These are phyloP conservation scores for Corythaixoides concolor DNA, from an alignment of 2,113 vertebrate genomes.

Conservation along the genomic window DNA sequence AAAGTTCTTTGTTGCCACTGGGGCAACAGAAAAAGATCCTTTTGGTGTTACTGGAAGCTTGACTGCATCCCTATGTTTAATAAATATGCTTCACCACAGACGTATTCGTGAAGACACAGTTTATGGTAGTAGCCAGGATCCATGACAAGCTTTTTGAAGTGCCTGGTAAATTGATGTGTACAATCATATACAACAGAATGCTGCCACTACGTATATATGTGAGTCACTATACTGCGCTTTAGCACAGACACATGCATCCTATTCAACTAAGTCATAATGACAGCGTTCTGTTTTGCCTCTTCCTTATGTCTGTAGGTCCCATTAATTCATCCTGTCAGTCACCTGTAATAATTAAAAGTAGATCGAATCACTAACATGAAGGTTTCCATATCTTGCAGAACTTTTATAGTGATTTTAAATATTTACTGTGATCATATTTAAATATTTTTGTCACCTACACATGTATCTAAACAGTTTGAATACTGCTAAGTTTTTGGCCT, in stretches of 20 bases:
- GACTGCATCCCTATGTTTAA: not conserved
- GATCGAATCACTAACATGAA: not conserved
- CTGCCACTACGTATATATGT: not conserved
- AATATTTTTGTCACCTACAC: not conserved
- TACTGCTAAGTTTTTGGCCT: not conserved
- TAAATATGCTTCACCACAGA: not conserved
- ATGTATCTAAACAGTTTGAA: not conserved
- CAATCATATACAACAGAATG: not conserved
- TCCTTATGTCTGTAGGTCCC: not conserved
- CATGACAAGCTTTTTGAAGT: not conserved
- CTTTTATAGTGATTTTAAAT: not conserved
- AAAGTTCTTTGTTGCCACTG: not conserved
- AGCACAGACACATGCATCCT: accelerated
- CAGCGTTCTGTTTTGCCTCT: not conserved
- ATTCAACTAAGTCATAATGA: not conserved
- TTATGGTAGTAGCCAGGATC: not conserved
- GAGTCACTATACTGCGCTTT: not conserved
- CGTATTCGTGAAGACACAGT: not conserved
- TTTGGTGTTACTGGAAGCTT: not conserved
- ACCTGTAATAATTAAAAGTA: not conserved
- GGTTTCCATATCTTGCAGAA: not conserved
- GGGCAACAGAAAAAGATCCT: not conserved
- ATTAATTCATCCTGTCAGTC: not conserved
- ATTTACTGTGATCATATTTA: not conserved
- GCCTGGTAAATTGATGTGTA: not conserved